phyloP scores from a whole-genome alignment of 2,113 vertebrate species.

The Apodemus sylvaticus region DNA sequence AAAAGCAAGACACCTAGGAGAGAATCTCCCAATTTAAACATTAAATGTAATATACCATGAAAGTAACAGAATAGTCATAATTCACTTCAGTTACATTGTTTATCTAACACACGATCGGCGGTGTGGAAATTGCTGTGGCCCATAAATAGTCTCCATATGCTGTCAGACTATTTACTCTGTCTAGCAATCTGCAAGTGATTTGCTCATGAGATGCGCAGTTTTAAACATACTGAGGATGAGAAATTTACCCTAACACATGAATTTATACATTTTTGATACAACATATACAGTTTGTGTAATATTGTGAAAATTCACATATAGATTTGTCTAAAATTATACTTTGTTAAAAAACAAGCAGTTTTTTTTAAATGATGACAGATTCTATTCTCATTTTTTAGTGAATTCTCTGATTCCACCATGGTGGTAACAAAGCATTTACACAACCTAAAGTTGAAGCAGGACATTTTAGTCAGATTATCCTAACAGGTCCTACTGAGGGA shows the following conservation, averaged over 20 bases:
- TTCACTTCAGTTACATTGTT: slow-evolving; percentile 60
- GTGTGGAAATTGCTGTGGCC: slow-evolving; percentile 63
- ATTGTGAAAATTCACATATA: not conserved
- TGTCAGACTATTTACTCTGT: slow-evolving; percentile 60
- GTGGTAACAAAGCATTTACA: not conserved
- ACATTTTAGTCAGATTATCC: not conserved
- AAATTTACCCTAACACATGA: slow-evolving; percentile 56
- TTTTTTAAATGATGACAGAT: not conserved
- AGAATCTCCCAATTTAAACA: slow-evolving; percentile 49
- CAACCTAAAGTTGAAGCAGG: not conserved
- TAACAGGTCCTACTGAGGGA: not conserved
- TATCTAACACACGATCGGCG: slow-evolving; percentile 58
- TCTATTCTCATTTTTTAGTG: not conserved
- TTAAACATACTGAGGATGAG: slow-evolving; percentile 63
- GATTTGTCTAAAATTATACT: not conserved
- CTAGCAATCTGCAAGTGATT: slow-evolving; percentile 72
- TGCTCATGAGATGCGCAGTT: slow-evolving; percentile 64
- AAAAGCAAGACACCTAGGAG: not conserved
- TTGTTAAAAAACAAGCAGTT: not conserved
- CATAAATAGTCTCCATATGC: slow-evolving; percentile 76
- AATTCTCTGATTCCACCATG: not conserved
- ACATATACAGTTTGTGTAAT: not conserved
- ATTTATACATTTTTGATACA: slow-evolving; percentile 38
- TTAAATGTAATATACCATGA: slow-evolving; percentile 54
- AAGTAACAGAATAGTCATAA: slow-evolving; percentile 64